phyloP scores from a whole-genome alignment of 2,888 invertebrate species.

The Nowickia ferox region DNA sequence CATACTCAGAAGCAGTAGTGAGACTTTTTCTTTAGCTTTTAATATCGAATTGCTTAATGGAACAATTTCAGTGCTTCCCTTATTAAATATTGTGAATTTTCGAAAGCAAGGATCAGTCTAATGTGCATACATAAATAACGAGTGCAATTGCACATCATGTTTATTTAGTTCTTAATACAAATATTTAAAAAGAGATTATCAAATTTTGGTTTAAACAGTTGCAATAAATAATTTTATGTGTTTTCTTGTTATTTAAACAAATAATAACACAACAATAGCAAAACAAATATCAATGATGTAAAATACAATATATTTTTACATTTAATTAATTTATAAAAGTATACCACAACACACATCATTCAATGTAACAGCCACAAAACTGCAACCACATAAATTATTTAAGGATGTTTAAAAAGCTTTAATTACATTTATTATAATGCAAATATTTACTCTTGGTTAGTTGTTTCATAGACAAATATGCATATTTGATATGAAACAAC shows the following conservation, averaged over 20 bases:
- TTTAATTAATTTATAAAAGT: slow-evolving; percentile 71
- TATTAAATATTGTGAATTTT: not conserved
- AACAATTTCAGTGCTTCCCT: too few species aligned
- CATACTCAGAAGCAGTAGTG: too few species aligned
- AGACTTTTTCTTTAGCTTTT: too few species aligned
- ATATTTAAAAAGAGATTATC: slow-evolving; percentile 41
- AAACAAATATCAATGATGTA: not conserved
- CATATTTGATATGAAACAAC: not conserved
- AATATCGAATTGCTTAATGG: too few species aligned
- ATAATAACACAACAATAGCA: slow-evolving; percentile 16
- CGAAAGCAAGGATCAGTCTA: not conserved
- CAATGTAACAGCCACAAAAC: slow-evolving; percentile 64
- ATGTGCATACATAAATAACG: not conserved
- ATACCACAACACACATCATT: slow-evolving; percentile 68
- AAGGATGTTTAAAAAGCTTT: slow-evolving; percentile 57
- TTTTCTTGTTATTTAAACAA: not conserved
- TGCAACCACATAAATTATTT: slow-evolving; percentile 66
- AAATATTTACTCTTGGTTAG: slow-evolving; percentile 30
- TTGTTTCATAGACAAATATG: slow-evolving; percentile 9
- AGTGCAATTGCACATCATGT: slow-evolving; percentile 1
- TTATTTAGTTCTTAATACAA: slow-evolving; percentile 19
- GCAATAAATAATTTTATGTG: slow-evolving; percentile 26
- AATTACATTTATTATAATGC: slow-evolving; percentile 38
- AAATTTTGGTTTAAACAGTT: slow-evolving; percentile 44
- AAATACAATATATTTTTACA: slow-evolving; percentile 57